phyloP scores from a whole-genome alignment of 2,797 vertebrate genomes.

The Lophius americanus region DNA sequence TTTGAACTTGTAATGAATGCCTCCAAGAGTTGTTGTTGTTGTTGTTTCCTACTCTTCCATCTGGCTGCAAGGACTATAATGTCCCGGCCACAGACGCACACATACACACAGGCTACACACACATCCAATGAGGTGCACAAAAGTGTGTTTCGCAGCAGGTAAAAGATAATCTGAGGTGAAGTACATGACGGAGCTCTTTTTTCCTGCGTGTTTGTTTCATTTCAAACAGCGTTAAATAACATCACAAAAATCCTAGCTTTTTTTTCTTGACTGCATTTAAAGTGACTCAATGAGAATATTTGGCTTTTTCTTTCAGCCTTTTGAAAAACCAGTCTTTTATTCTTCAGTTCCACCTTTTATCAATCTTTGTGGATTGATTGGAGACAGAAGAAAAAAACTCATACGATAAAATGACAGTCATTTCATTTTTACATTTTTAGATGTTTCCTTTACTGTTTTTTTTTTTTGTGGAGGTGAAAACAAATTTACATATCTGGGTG shows the following conservation, averaged over 20 bases:
- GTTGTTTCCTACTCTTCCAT: conserved; percentile 13
- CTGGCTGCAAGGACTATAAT: conserved; percentile 32
- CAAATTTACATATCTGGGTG: neutral
- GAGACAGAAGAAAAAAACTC: conserved; percentile 40
- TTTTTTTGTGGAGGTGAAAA: conserved; percentile 28
- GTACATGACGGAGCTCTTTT: conserved; percentile 64
- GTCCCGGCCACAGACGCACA: conserved; percentile 28
- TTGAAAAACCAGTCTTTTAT: conserved; percentile 43
- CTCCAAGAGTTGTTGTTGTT: conserved; percentile 25
- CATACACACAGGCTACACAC: conserved; percentile 23
- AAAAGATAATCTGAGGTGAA: conserved; percentile 65
- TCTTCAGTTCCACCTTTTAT: conserved; percentile 34
- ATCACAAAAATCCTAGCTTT: conserved; percentile 62
- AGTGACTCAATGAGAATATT: conserved; percentile 65
- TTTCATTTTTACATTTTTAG: conserved; percentile 11
- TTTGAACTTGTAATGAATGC: conserved; percentile 32
- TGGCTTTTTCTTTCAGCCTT: conserved; percentile 48
- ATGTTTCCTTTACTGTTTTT: conserved; percentile 4
- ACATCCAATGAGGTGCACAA: conserved; percentile 1
- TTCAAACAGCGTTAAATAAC: conserved; percentile 69
- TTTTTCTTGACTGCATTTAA: conserved; percentile 57
- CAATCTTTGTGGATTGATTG: conserved; percentile 12
- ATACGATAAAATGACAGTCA: conserved; percentile 31
- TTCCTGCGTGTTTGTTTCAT: conserved; percentile 66
- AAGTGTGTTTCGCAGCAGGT: conserved; percentile 27